A percentile compares a stretch with the other conserved stretches of the same genome.
These are phyloP conservation scores for Bruchidius siliquastri DNA, from an alignment of 2,888 invertebrate species.

Conservation along the genomic window DNA sequence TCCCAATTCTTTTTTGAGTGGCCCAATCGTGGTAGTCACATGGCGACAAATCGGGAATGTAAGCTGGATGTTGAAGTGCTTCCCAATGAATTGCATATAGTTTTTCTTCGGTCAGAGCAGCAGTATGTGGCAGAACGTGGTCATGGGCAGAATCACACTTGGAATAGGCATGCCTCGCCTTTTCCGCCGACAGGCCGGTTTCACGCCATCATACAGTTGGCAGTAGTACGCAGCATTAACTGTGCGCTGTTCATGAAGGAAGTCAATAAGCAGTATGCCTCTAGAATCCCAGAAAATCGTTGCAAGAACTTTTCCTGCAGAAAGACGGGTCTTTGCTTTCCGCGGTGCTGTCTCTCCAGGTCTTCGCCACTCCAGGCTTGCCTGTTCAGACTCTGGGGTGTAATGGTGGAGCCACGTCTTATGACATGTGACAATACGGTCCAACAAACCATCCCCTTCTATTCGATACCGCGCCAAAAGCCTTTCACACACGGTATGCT, in stretches of 20 bases:
- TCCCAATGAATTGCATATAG: slow-evolving; percentile 2
- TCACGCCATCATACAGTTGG: background rate
- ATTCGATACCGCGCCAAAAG: no score
- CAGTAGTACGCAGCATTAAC: slow-evolving; percentile 8
- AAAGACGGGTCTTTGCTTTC: background rate
- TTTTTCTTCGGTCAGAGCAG: background rate
- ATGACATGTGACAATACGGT: no score
- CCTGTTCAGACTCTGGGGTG: no score
- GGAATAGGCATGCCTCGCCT: background rate
- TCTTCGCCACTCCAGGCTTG: no score
- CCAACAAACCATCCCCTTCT: no score
- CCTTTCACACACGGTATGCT: no score
- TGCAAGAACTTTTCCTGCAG: slow-evolving; percentile 3
- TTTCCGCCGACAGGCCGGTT: slow-evolving; percentile 1
- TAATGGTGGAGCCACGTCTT: no score
- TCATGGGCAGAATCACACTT: background rate
- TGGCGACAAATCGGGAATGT: background rate
- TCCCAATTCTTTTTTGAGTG: no score
- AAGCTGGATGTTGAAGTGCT: slow-evolving; percentile 18
- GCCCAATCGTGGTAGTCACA: no score
- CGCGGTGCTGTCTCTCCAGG: no score
- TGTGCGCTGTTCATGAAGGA: slow-evolving; percentile 5
- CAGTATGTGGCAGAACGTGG: background rate
- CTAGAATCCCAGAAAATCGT: slow-evolving; percentile 7
- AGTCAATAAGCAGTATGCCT: slow-evolving; percentile 7